Base-by-base conservation (phyloP, 2,113 vertebrate genomes). In the Cepphus grylle region DNA sequence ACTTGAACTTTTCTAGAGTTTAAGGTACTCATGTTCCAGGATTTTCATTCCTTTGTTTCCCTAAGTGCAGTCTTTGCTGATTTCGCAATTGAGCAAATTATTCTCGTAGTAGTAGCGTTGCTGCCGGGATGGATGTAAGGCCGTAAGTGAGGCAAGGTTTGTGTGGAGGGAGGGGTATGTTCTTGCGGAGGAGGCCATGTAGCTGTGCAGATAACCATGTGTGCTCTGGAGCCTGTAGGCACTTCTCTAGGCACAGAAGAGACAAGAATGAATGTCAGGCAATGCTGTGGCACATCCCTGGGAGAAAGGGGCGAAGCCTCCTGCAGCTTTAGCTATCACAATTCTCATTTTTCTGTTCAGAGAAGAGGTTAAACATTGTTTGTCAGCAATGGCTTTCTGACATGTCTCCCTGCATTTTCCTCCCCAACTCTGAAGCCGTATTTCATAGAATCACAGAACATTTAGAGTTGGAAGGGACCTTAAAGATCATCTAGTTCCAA, bases 1-100 rank as follows among this genome's bases (percentile, higher is more conserved):
- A 66, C 49, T 38, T 82, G 86, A 97, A 89, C 69, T 96, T 91
- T 58, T 21, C 5, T 82, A 21, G 61, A 81, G 43, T 85, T 89
- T 71, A 84, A 78, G 43, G 20, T 34, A 52, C 58, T 94, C 14
- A 0, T 15, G 27, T 95, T 94, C 81, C 83, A 81, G 49, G 27
- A 40, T 72, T 93, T 94, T 56, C 19, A 22, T 76, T 72, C 40
- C 13, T 81, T 67, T 63, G 15, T 82, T 91, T 91, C 40, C 30
- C 6, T 45, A 29, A 42, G 25, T 34, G 12, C 25, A 56, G 27
- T 53, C 50, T 86, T 59, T 20, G 59, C 59, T 7, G 12, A 67
- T 79, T 94, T 91, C 38, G 30, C 23, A 25, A 49, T 3, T 0
- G 22, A 71, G 20, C 38, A 67, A 56, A 50, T 52, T 25, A 55